These are phyloP conservation scores for Pempheris klunzingeri DNA, from an alignment of 2,797 vertebrate genomes.

Conservation along the genomic window DNA sequence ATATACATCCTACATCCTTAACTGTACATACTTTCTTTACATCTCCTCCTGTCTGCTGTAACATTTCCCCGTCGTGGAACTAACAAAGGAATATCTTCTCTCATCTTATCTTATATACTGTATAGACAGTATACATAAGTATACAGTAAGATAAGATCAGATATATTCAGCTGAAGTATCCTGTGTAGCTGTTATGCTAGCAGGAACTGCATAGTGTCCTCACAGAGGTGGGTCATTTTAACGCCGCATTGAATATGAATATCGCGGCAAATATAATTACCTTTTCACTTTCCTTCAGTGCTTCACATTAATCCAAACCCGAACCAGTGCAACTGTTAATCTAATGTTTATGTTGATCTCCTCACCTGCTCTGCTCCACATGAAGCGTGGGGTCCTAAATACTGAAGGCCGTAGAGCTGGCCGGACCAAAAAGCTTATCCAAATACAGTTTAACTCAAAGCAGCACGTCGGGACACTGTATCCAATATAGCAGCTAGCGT, in stretches of 20 bases:
- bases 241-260: background rate
- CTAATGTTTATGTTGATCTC: too few relatives aligned
- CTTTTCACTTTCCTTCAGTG: background rate
- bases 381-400: constrained; percentile 52
- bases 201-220: background rate
- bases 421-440: constrained; percentile 10
- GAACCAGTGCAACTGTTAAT: background rate
- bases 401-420: background rate
- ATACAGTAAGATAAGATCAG: too few relatives aligned
- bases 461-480: accelerated
- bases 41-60: too few relatives aligned
- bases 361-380: constrained; percentile 13
- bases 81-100: too few relatives aligned
- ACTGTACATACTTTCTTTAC: too few relatives aligned
- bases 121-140: too few relatives aligned
- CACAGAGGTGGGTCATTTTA: background rate
- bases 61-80: too few relatives aligned
- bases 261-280: background rate
- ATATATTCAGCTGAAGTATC: too few relatives aligned
- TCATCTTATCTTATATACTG: too few relatives aligned
- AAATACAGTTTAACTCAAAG: background rate
- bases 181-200: constrained; percentile 11
- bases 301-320: constrained; percentile 11
- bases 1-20: too few relatives aligned
- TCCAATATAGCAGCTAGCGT: accelerated